A percentile compares a stretch with the other conserved stretches of the same genome.
These are phyloP conservation scores for Echinarachnius parma DNA, from an alignment of 53 echinoderm and acorn worm species.

Conservation along the genomic window DNA sequence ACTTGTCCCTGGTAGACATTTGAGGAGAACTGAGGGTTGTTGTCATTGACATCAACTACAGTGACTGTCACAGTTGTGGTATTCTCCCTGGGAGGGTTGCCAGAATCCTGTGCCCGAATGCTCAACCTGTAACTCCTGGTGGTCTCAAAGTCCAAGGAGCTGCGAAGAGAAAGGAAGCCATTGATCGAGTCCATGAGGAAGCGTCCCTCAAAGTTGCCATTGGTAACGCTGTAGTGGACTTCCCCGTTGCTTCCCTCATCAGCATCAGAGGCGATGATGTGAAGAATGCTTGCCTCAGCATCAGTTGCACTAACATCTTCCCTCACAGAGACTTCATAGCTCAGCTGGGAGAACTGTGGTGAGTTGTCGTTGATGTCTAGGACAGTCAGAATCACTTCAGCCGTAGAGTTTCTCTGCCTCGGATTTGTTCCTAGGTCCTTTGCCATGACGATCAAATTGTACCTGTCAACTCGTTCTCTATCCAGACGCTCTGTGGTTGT, in stretches of 20 bases:
- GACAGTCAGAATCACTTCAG: conserved; percentile 73
- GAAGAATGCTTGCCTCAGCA: conserved; percentile 44
- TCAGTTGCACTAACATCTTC: conserved; percentile 68
- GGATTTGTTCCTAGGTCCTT: conserved; percentile 80
- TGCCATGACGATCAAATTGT: conserved; percentile 66
- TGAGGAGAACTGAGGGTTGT: conserved; percentile 72
- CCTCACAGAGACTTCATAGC: conserved; percentile 75
- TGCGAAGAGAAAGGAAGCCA: conserved; percentile 71
- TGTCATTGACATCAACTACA: conserved; percentile 93
- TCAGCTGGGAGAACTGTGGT: conserved; percentile 75
- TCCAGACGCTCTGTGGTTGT: conserved; percentile 77
- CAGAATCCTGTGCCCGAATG: conserved; percentile 90
- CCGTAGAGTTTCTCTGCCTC: conserved; percentile 60
- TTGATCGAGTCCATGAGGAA: conserved; percentile 84
- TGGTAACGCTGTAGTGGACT: conserved; percentile 80
- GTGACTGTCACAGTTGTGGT: conserved; percentile 80
- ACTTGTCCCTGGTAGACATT: conserved; percentile 73
- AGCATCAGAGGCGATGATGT: conserved; percentile 76
- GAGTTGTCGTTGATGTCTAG: conserved; percentile 88
- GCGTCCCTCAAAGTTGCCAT: conserved; percentile 83
- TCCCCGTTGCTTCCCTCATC: conserved; percentile 83
- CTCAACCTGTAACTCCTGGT: conserved; percentile 65
- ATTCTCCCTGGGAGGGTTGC: conserved; percentile 70
- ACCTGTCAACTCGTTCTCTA: conserved; percentile 62
- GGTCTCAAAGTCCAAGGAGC: conserved; percentile 73